Conservation (phyloP, 2,888 invertebrate species). For the Ariolimax columbianus region DNA sequence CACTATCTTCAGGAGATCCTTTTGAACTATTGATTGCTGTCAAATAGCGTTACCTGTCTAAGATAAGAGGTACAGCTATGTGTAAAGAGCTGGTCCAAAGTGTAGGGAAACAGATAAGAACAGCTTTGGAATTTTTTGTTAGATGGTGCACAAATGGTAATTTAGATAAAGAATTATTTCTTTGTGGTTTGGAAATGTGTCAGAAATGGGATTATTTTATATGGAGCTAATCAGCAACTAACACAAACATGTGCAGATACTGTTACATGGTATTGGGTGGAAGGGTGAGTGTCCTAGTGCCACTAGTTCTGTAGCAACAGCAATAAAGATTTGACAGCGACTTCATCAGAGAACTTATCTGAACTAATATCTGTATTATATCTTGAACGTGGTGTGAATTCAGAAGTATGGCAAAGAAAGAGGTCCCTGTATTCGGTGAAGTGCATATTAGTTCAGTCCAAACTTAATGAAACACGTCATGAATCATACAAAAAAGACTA, state of each 20-base stretch:
- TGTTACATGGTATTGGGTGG: too few species aligned
- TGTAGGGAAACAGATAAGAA: background rate
- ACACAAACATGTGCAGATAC: too few species aligned
- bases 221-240: too few species aligned
- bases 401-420: background rate
- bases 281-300: too few species aligned
- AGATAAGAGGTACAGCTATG: background rate
- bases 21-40: background rate
- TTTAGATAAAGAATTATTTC: background rate
- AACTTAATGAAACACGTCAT: background rate
- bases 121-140: background rate
- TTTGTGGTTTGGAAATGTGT: background rate
- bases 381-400: background rate
- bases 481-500: background rate
- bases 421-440: background rate
- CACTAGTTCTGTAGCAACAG: background rate
- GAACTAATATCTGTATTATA: too few species aligned
- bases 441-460: background rate
- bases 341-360: too few species aligned
- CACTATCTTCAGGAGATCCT: background rate
- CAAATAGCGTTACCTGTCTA: background rate
- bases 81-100: background rate
- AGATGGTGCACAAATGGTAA: background rate
- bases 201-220: background rate
- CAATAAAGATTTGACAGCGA: background rate